Base-by-base conservation (phyloP, 2,888 invertebrate species). In the Mimumesa dahlbomi region DNA sequence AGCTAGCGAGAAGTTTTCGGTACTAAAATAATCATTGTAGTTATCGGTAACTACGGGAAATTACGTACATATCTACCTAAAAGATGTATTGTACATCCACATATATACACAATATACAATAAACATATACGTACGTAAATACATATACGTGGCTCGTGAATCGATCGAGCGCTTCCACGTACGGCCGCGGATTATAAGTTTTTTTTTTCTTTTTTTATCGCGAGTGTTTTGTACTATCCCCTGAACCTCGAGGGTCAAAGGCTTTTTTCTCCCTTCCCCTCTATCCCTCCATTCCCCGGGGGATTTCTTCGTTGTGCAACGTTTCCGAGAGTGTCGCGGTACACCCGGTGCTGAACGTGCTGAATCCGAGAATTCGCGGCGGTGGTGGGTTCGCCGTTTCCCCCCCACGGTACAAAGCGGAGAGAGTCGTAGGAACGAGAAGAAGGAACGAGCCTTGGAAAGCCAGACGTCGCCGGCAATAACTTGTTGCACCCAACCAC, bases 401-500 rank as follows among this genome's bases (percentile, higher is more conserved):
- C 45, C 36, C n/a, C n/a, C n/a, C n/a, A n/a, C n/a, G n/a, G 25
- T 38, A 58, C 45, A 61, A 75, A 61, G 38, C 34, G 36, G 34
- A 52, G 61, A 64, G 66, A 65, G 43, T 38, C 58, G 64, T 38
- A 62, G 46, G 74, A 40, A 56, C 42, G 64, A n/a, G n/a, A 53
- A 68, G 66, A 61, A 70, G 71, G 68, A 58, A 71, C 63, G 54
- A 61, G 62, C 64, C 67, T 63, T 72, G 81, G 75, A 83, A 73
- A 82, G 83, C 68, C 77, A 73, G 78, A 81, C 81, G 76, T 82
- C 77, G 80, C 71, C 67, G 77, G 80, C 80, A 82, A 83, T 85
- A 86, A 87, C 86, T 86, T 85, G 86, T 85, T 86, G 86, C 87
- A 82, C 78, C 80, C 84, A 82, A 85, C 85, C 85, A 87, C 86